A percentile compares a stretch with the other conserved stretches of the same genome.
These are phyloP conservation scores for Beroe ovata DNA, from an alignment of 37 sponge, comb jelly and placozoan species.

Conservation along the genomic window DNA sequence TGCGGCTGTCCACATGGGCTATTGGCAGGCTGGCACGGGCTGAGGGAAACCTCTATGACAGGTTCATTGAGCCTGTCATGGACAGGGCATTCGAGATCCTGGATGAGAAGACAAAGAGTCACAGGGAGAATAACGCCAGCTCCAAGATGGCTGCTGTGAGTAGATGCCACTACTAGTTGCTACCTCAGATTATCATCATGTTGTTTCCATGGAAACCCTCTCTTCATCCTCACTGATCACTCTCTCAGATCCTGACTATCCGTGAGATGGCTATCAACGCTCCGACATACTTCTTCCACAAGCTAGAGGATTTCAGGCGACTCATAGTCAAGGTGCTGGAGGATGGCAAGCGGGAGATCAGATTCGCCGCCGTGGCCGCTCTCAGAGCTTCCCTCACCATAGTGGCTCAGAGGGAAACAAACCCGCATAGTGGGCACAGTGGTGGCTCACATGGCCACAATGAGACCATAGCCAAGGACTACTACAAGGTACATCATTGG, in stretches of 20 bases:
- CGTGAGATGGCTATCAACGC: slow-evolving; percentile 89
- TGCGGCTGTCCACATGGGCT: slow-evolving; percentile 66
- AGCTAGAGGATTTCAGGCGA: slow-evolving; percentile 84
- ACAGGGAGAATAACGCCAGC: slow-evolving; percentile 28
- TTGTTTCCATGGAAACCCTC: no score
- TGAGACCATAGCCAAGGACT: neutral
- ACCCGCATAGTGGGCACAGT: neutral
- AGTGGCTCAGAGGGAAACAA: slow-evolving; percentile 82
- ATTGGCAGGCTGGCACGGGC: slow-evolving; percentile 81
- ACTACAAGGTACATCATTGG: slow-evolving; percentile 15
- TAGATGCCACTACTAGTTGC: no score
- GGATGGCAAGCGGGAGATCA: slow-evolving; percentile 85
- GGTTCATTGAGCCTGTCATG: slow-evolving; percentile 91
- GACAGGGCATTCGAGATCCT: slow-evolving; percentile 79
- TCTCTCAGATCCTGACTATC: slow-evolving; percentile 79
- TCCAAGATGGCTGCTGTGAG: slow-evolving; percentile 56
- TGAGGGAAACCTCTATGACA: slow-evolving; percentile 85
- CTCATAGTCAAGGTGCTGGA: slow-evolving; percentile 82
- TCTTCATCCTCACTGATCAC: no score
- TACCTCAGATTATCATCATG: no score
- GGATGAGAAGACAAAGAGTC: slow-evolving; percentile 34
- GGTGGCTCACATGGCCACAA: slow-evolving; percentile 4
- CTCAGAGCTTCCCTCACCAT: slow-evolving; percentile 87
- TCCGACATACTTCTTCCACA: slow-evolving; percentile 89
- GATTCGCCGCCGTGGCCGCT: slow-evolving; percentile 82